Evolutionary conservation across 2,113 vertebrate genomes (phyloP).

Genomic region (Phyllostomus discolor): DNA sequence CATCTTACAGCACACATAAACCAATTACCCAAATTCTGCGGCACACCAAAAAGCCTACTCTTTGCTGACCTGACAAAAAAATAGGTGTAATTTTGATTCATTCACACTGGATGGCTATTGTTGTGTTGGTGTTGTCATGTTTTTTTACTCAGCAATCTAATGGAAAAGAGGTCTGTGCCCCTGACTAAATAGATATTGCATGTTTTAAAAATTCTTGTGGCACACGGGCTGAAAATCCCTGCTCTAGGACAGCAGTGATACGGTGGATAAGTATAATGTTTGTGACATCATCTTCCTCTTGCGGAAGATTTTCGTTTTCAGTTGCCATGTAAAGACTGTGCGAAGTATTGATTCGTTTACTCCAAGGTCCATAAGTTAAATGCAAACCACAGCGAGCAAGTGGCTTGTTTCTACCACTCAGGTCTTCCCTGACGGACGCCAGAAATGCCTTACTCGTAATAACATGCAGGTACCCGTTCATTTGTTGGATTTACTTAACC

Average conservation of each 20-base stretch:
- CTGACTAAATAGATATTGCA: not conserved
- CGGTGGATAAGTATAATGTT: not conserved
- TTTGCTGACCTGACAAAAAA: not conserved
- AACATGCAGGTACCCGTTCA: not conserved
- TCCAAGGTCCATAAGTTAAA: constrained; percentile 35
- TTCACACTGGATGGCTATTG: not conserved
- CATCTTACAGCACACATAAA: not conserved
- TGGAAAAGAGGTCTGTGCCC: not conserved
- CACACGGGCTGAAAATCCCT: not conserved
- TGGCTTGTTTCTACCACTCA: constrained; percentile 26
- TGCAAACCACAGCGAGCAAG: not conserved
- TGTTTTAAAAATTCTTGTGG: not conserved
- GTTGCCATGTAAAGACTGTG: not conserved
- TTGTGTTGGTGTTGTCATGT: not conserved
- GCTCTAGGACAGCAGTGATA: not conserved
- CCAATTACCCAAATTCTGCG: not conserved
- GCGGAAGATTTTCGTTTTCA: not conserved
- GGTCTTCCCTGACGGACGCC: not conserved
- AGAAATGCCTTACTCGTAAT: not conserved
- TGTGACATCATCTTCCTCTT: constrained; percentile 24
- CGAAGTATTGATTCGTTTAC: not conserved
- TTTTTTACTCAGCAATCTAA: not conserved
- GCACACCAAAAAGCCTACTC: not conserved
- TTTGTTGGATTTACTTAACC: not conserved
- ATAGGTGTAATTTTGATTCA: not conserved